Evolutionary conservation across 2,113 vertebrate genomes (phyloP), one percentile per base, ranked within the genome.

Genomic region (Bubo blakistoni): DNA sequence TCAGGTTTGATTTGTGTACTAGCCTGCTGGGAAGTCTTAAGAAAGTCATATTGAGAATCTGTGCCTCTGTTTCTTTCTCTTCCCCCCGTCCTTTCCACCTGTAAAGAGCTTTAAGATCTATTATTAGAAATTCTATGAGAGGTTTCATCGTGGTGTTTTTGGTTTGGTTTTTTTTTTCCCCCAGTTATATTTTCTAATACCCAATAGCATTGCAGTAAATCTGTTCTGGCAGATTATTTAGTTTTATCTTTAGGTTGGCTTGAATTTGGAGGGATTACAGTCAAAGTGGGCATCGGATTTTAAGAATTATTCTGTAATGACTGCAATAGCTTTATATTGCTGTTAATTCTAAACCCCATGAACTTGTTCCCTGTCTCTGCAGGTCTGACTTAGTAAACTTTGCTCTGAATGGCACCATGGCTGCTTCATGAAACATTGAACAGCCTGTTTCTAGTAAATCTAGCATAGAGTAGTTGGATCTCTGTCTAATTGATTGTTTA

Each of bases 151-250:
- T 44, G 20, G 1, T 83, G 11, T 3, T 24, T 61, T 80, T 36
- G 47, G 13, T 32, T 66, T 77, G 26, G 0, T 1, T 1, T 54
- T 63, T 40, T 38, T 42, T 17, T 3, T 0, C 1, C 1, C 26
- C 12, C 29, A 13, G 6, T 80, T 81, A 26, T 16, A 59, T 81
- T 58, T 94, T 72, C 25, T 87, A 86, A 70, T 70, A n/a, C 10
- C 40, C 49, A 73, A 77, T 87, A 88, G 78, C 55, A 86, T 17
- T 26, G 10, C 54, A 67, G 12, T 34, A 73, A 78, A 3, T 44
- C 58, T 69, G 0, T 66, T 80, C 36, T 58, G 57, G 59, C 34
- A 92, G 29, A 83, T 78, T 88, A 88, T 81, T 81, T 67, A 30
- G 52, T 63, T 95, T 94, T 54, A 83, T 66, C 42, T 74, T 82